Conservation (phyloP, 2,113 vertebrate genomes). For the Sphaerodactylus townsendi region DNA sequence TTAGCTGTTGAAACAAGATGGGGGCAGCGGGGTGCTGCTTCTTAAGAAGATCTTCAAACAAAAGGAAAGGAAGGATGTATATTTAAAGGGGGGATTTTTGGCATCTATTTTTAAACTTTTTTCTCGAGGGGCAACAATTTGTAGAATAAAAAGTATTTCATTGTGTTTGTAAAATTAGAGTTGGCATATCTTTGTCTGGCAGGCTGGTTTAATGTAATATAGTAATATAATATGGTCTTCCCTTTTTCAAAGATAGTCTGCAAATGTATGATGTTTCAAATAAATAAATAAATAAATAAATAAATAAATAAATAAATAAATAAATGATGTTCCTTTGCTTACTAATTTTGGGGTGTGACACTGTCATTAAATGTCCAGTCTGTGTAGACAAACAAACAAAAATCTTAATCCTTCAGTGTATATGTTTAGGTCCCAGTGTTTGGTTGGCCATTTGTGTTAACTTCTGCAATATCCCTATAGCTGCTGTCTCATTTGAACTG, state of each 20-base stretch:
- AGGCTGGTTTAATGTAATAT: slow-evolving; percentile 72
- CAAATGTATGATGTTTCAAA: slow-evolving; percentile 68
- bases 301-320: too few species aligned
- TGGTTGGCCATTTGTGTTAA: neutral
- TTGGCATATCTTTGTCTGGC: slow-evolving; percentile 70
- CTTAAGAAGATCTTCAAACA: slow-evolving; percentile 59
- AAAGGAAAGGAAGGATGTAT: slow-evolving; percentile 66
- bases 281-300: too few species aligned
- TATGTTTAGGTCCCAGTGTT: neutral
- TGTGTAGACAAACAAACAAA: neutral
- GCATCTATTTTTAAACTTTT: slow-evolving; percentile 69
- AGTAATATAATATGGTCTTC: slow-evolving; percentile 67
- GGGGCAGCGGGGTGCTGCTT: slow-evolving; percentile 39
- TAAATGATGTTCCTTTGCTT: slow-evolving; percentile 70
- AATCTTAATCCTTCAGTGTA: neutral
- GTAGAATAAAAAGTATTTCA: slow-evolving; percentile 69
- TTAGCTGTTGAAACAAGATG: slow-evolving; percentile 48
- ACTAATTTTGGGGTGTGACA: slow-evolving; percentile 36
- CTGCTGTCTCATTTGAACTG: neutral
- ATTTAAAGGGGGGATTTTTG: slow-evolving; percentile 73
- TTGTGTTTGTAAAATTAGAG: slow-evolving; percentile 69
- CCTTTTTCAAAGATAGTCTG: slow-evolving; percentile 65
- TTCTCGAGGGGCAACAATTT: slow-evolving; percentile 54
- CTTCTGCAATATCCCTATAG: neutral
- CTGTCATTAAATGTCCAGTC: slow-evolving; percentile 37